Base-by-base conservation (phyloP, 2,113 vertebrate genomes). In the Lota lota region DNA sequence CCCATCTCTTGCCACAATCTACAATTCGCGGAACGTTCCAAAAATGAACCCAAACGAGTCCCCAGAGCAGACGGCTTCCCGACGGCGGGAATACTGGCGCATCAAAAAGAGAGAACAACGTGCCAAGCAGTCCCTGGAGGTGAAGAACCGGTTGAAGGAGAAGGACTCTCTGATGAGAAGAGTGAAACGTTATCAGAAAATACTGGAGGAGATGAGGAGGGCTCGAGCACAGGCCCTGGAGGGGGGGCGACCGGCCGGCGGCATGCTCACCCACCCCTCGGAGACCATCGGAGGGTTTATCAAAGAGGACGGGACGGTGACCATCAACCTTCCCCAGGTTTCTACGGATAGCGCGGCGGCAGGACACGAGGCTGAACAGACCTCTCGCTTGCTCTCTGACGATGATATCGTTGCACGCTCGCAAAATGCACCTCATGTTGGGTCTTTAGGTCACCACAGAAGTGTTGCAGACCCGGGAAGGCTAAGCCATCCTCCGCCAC, bases 101-200 rank as follows among this genome's bases (percentile, higher is more conserved):
- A 21, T 90, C 3, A 93, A 92, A 54, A 93, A 93, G 73, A 87
- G 91, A 0, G 90, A 92, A 19, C 92, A 93, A 81, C 85, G 92
- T 61, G 92, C 92, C 0, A 92, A 90, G 50, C 83, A 90, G 73
- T 88, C 92, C 0, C n/a, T 77, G 59, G 90, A 89, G 40, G 68
- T 80, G n/a, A 92, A 87, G 68, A 64, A 73, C 5, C 82, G 78
- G 16, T 4, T 90, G 61, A 92, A 89, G 72, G 92, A 93, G 76
- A 84, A 74, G 54, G 87, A 90, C 53, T 79, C 86, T 1, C 65
- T 90, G n/a, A 83, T 84, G 83, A 79, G 88, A 1, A 79, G 87
- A 19, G 80, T 88, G 21, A 90, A 86, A 33, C 88, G 84, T 1
- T 91, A 88, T 73, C 90, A 90, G 66, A 71, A 67, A 0, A 92